Base-by-base conservation (phyloP, 2,888 invertebrate genomes). In the Trissolcus japonicus region DNA sequence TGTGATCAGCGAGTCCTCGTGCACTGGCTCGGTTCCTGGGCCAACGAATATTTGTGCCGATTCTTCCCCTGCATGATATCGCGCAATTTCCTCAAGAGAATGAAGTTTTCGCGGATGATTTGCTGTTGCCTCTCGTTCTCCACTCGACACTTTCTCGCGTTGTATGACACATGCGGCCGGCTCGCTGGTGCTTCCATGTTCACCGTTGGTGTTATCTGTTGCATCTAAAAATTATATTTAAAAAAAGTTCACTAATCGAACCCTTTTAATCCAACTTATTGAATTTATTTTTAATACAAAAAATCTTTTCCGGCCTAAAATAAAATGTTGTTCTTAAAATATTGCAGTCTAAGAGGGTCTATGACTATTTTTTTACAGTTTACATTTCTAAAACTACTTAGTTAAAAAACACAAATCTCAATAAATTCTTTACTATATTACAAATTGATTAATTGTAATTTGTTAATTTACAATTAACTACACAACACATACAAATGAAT, bases 81-180 rank as follows among this genome's bases (percentile, higher is more conserved):
- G 0, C 81, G 82, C 2, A 89, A 82, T 57, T 87, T 86, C 59
- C 82, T 83, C 48, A 87, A 61, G 0, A 89, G 82, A 17, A 88
- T 86, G 55, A 89, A 89, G 79, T 89, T 88, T 43, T 88, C 85
- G 9, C 83, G 80, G 1, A 83, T 69, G 16, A 89, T 88, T 14
- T 83, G 83, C 4, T 84, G 83, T 54, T 88, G 88, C 6, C 87
- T 81, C 66, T 88, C 88, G 0, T 82, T 80, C 54, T 89, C 87
- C 16, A 88, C 51, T 68, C 88, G 89, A 35, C 80, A 68, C 19
- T 86, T 82, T 16, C 88, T 88, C 0, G 88, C 88, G 61, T 89
- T 83, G 46, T 80, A 76, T 0, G 79, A 48, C 2, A 88, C 84
- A 66, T 89, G 88, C 1, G 85, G 86, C 51, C 88, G 81, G n/a